phyloP scores from a whole-genome alignment of 2,888 invertebrate genomes.

The Linhomoeus sp. region DNA sequence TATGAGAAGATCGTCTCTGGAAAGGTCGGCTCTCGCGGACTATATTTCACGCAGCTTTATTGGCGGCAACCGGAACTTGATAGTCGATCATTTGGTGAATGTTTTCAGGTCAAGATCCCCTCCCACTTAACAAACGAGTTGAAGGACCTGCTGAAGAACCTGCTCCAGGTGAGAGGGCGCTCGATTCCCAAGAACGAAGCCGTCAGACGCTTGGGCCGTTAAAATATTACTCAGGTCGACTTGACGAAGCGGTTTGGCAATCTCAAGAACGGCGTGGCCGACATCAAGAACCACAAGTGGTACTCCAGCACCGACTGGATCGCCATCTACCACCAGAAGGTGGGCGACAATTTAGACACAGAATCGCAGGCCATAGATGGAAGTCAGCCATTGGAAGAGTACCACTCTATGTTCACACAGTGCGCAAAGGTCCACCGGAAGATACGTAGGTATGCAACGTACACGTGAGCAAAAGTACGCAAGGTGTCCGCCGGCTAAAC shows the following conservation, averaged over 20 bases:
- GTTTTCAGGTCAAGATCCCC: constrained; percentile 60
- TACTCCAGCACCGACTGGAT: constrained; percentile 98
- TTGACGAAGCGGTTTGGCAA: constrained; percentile 96
- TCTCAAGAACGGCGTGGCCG: constrained; percentile 93
- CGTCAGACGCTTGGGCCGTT: no score
- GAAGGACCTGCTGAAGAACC: constrained; percentile 86
- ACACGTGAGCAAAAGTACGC: no score
- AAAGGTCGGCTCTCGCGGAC: constrained; percentile 52
- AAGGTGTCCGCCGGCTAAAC: no score
- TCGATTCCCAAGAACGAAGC: no score
- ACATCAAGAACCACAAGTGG: constrained; percentile 98
- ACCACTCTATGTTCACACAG: no score
- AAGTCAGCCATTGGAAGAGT: no score
- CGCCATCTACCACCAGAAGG: constrained; percentile 81
- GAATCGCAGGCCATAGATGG: no score
- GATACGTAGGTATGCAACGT: no score
- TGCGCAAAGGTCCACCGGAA: no score
- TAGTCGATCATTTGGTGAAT: no score
- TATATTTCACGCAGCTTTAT: no score
- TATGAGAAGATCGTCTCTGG: constrained; percentile 99
- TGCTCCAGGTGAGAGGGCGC: constrained; percentile 66
- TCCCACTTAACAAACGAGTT: constrained; percentile 95
- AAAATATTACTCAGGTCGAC: constrained; percentile 43
- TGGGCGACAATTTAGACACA: constrained; percentile 6
- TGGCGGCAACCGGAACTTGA: no score